phyloP scores from a whole-genome alignment of 2,113 vertebrate genomes.

The Geococcyx californianus region DNA sequence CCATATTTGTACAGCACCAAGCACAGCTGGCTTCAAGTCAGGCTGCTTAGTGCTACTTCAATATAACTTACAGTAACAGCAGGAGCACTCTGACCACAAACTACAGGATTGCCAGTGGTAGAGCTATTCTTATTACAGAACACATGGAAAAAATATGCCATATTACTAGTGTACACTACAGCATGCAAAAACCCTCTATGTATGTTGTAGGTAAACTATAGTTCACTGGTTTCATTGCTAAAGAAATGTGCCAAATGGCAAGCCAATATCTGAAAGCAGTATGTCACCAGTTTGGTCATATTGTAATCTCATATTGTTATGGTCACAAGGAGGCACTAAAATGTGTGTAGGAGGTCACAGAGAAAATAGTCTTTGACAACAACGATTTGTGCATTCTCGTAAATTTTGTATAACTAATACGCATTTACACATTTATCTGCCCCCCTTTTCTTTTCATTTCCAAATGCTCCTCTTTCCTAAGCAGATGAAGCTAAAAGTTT shows the following conservation, averaged over 20 bases:
- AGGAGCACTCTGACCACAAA: not conserved
- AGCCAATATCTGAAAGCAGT: not conserved
- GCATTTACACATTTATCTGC: too few relatives aligned
- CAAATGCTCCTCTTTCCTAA: not conserved
- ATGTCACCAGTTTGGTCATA: not conserved
- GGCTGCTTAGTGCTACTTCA: not conserved
- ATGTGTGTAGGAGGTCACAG: not conserved
- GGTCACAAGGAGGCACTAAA: not conserved
- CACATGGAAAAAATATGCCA: not conserved
- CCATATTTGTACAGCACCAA: not conserved
- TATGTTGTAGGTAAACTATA: not conserved
- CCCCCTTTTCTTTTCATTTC: not conserved
- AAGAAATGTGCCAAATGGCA: not conserved
- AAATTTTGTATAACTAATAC: not conserved
- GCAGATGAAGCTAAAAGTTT: slow-evolving; percentile 23
- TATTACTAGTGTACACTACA: not conserved
- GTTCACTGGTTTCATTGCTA: not conserved
- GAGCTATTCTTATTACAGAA: not conserved
- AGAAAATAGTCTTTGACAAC: not conserved
- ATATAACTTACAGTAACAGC: not conserved
- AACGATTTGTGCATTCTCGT: not conserved
- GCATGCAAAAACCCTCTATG: too few relatives aligned
- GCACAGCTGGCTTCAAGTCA: not conserved
- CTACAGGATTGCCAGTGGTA: not conserved
- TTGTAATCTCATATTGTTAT: not conserved